These are phyloP conservation scores for Cygnus olor DNA, from an alignment of 2,797 vertebrate species.

Conservation along the genomic window DNA sequence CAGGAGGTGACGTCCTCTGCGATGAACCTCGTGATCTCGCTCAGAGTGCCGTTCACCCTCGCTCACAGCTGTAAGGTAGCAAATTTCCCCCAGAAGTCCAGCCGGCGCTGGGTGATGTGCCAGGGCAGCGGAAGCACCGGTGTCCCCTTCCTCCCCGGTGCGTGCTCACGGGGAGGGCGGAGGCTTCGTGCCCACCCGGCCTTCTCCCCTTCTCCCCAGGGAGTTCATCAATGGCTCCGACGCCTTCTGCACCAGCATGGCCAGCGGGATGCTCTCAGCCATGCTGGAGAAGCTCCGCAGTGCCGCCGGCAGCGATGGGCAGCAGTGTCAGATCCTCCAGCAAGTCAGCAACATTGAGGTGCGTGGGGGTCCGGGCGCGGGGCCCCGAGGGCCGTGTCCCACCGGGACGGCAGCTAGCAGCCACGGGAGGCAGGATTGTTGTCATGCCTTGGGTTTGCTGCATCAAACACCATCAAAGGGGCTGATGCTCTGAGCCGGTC, in stretches of 20 bases:
- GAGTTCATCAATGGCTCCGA: constrained; percentile 78
- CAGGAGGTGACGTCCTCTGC: neutral
- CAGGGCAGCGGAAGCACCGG: neutral
- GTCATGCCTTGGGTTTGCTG: accelerated
- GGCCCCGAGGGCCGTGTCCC: accelerated
- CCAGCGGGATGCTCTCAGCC: constrained; percentile 61
- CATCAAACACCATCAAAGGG: neutral
- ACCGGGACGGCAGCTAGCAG: accelerated
- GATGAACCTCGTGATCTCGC: accelerated
- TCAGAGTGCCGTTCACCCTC: neutral
- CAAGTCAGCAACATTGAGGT: constrained; percentile 74
- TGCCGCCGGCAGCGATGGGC: constrained; percentile 14
- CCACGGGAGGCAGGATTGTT: neutral
- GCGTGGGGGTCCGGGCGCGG: accelerated
- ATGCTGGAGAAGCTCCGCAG: constrained; percentile 76
- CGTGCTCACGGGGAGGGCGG: accelerated
- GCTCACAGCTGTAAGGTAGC: neutral
- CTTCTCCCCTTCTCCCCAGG: constrained; percentile 53
- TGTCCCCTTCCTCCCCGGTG: accelerated
- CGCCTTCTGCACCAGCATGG: constrained; percentile 71
- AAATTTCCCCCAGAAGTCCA: neutral
- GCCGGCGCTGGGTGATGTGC: accelerated
- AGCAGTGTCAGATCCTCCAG: constrained; percentile 71
- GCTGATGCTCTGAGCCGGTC: accelerated
- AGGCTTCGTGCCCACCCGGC: neutral